A percentile compares a stretch with the other conserved stretches of the same genome.
Evolutionary conservation across 2,113 vertebrate species (phyloP).

Genomic region (Carollia perspicillata): DNA sequence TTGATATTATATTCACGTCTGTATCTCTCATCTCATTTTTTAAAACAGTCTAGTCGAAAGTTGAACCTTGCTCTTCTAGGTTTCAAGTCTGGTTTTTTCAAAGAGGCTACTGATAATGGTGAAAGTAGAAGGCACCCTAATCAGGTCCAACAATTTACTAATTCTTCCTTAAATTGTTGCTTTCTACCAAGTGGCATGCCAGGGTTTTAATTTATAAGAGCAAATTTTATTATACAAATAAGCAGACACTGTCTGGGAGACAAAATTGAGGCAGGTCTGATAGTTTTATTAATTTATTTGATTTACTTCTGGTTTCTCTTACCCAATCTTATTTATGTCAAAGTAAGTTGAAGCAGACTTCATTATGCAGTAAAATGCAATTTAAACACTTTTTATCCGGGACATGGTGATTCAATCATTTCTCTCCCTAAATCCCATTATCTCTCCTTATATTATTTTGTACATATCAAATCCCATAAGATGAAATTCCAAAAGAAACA

Average conservation of each 20-base stretch:
- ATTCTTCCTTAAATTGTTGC: conserved; percentile 33
- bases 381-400: conserved; percentile 72
- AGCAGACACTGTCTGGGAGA: conserved; percentile 56
- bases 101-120: not conserved
- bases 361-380: conserved; percentile 75
- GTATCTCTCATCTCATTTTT: not conserved
- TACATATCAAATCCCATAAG: conserved; percentile 39
- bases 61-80: not conserved
- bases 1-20: not conserved
- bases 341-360: conserved; percentile 73
- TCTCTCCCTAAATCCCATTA: conserved; percentile 52
- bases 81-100: conserved; percentile 41
- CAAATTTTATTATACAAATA: conserved; percentile 67
- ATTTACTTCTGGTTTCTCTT: conserved; percentile 71
- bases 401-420: conserved; percentile 71
- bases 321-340: conserved; percentile 73
- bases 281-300: conserved; percentile 73
- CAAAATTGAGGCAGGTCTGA: conserved; percentile 59
- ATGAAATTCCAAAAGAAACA: conserved; percentile 47
- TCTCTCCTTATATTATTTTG: conserved; percentile 47
- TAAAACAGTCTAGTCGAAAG: not conserved
- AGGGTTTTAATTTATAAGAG: conserved; percentile 44
- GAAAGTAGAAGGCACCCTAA: not conserved
- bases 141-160: not conserved
- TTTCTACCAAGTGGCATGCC: conserved; percentile 18